phyloP scores from a whole-genome alignment of 1,140 invertebrate genomes.

The Parasteatoda tepidariorum region DNA sequence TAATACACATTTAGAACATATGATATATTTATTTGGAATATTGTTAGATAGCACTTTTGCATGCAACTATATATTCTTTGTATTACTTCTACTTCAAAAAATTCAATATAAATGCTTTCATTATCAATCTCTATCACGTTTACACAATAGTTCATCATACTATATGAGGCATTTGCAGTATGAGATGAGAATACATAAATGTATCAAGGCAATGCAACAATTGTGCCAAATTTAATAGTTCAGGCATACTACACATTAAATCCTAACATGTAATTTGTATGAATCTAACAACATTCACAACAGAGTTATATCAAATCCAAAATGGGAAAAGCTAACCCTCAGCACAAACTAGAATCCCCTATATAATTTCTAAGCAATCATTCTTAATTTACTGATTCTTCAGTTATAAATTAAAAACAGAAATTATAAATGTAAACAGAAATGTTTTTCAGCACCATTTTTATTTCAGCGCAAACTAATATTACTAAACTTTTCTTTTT shows the following conservation, averaged over 20 bases:
- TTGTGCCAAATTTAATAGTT: constrained; percentile 55
- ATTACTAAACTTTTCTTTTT: background rate
- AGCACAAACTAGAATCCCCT: constrained; percentile 11
- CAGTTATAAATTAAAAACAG: constrained; percentile 7
- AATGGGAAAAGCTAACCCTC: constrained; percentile 53
- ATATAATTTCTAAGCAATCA: constrained; percentile 24
- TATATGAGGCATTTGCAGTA: constrained; percentile 57
- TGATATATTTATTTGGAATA: constrained; percentile 48
- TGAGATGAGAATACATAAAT: constrained; percentile 59
- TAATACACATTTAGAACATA: constrained; percentile 37
- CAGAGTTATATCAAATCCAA: constrained; percentile 50
- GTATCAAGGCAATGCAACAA: constrained; percentile 59
- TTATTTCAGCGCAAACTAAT: constrained; percentile 53
- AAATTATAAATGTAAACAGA: constrained; percentile 18
- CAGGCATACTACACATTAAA: constrained; percentile 57
- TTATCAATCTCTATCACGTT: constrained; percentile 47
- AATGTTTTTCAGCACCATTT: constrained; percentile 45
- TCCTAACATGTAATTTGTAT: constrained; percentile 52
- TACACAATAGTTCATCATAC: constrained; percentile 47
- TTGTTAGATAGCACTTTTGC: constrained; percentile 36
- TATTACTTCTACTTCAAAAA: constrained; percentile 39
- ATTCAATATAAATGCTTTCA: constrained; percentile 54
- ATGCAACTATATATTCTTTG: constrained; percentile 49
- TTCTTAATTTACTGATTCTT: background rate
- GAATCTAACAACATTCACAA: constrained; percentile 58